These are phyloP conservation scores for Nesidiocoris tenuis DNA, from an alignment of 2,888 invertebrate species.

Conservation along the genomic window DNA sequence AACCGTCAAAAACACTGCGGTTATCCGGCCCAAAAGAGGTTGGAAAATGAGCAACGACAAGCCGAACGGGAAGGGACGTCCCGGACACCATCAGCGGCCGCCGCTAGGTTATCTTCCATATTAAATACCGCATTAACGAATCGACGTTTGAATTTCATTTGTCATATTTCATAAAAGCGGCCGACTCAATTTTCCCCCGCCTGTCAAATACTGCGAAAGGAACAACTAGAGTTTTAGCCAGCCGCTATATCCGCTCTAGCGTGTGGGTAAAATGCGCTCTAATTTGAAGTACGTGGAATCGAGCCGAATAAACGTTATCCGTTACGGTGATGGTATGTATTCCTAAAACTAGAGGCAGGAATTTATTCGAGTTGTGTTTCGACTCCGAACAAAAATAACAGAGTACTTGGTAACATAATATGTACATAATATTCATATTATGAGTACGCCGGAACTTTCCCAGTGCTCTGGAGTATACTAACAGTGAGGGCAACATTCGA, in stretches of 20 bases:
- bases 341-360: no score
- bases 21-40: slow-evolving; percentile 30
- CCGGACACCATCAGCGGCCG: neutral
- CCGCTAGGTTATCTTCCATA: slow-evolving; percentile 20
- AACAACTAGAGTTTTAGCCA: neutral
- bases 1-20: slow-evolving; percentile 42
- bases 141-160: slow-evolving; percentile 41
- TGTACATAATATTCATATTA: no score
- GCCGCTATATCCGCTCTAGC: no score
- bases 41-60: slow-evolving; percentile 19
- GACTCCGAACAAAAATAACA: no score
- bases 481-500: no score
- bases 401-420: no score
- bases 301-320: no score
- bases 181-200: neutral
- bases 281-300: no score
- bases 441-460: no score
- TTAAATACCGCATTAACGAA: slow-evolving; percentile 42
- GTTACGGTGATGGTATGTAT: no score
- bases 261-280: neutral
- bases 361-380: no score
- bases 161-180: slow-evolving; percentile 43
- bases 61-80: slow-evolving; percentile 11
- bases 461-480: no score
- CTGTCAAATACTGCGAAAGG: neutral